Base-by-base conservation (phyloP, 2,797 vertebrate genomes). In the Lophotriccus pileatus region DNA sequence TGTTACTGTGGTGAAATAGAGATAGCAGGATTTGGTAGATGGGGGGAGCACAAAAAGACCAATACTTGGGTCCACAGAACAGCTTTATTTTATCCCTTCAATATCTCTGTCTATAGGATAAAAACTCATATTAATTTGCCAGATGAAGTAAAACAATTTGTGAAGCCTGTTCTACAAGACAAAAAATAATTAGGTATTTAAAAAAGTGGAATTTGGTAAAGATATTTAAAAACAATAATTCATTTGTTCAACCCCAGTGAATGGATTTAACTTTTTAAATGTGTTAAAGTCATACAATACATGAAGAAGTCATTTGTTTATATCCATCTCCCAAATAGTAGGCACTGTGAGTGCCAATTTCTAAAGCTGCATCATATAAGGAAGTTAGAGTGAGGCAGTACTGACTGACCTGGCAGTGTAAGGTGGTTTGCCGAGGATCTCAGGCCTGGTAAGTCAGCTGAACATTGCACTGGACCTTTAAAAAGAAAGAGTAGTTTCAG, bases 341-440 rank as follows among this genome's bases (percentile, higher is more conserved):
- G 32, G 9, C 17, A 66, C 43, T 15, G 1, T 2, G 23, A 56
- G 18, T 10, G 11, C 20, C 41, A 52, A 5, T 25, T 69, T 74
- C 50, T 84, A n/a, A 34, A 55, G 37, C 25, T 68, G 14, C 3
- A 1, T 28, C 27, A 34, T 20, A 36, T 7, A 66, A 37, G 15
- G 14, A 49, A 46, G 41, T 37, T 53, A 30, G 4, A 41, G 64
- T 0, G 8, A 25, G n/a, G 43, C 27, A 46, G 15, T 15, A n/a
- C 74, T 3, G 25, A 98, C 97, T 87, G 91, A 98, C 98, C 98
- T 97, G 98, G 98, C 90, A 98, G 93, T 4, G 96, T 97, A 16
- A 98, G 96, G 25, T 58, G 95, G 95, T 96, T 97, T 49, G 92
- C 68, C 0, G 92, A 97, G 70, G 93, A 95, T 85, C 94, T 89